phyloP scores from a whole-genome alignment of 1,140 invertebrate genomes.

The Archivesica marissinica region DNA sequence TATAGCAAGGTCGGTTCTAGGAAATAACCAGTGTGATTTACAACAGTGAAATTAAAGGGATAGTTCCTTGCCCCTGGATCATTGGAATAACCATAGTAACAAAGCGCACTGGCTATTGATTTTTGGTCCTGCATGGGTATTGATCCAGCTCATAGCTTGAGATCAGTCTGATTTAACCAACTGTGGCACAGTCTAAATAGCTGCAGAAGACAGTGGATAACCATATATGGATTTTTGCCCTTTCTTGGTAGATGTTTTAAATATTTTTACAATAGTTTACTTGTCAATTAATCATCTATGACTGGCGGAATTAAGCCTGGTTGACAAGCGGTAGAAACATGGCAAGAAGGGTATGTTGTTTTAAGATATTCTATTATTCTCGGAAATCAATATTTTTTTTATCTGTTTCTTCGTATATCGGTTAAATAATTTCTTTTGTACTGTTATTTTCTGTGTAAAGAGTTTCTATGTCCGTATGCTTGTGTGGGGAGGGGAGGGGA shows the following conservation, averaged over 20 bases:
- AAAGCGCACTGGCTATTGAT: slow-evolving; percentile 54
- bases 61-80: slow-evolving; percentile 31
- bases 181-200: slow-evolving; percentile 55
- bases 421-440: no score
- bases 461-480: no score
- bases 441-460: no score
- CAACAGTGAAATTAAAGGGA: slow-evolving; percentile 22
- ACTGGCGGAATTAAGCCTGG: slow-evolving; percentile 12
- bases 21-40: no score
- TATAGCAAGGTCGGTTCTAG: no score
- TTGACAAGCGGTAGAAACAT: slow-evolving; percentile 32
- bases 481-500: no score
- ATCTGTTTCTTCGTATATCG: no score
- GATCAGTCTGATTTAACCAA: slow-evolving; percentile 54
- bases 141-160: slow-evolving; percentile 51
- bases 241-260: slow-evolving; percentile 16
- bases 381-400: neutral
- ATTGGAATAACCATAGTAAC: slow-evolving; percentile 60
- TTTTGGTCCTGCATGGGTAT: slow-evolving; percentile 55
- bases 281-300: neutral
- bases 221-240: slow-evolving; percentile 46
- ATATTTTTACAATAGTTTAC: neutral
- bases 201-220: slow-evolving; percentile 26
- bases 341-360: slow-evolving; percentile 22
- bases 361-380: neutral